Percentiles rank a stretch among this genome's conserved stretches.
Conservation (phyloP, 2,113 vertebrate species). For the cat (Felis catus) region DNA sequence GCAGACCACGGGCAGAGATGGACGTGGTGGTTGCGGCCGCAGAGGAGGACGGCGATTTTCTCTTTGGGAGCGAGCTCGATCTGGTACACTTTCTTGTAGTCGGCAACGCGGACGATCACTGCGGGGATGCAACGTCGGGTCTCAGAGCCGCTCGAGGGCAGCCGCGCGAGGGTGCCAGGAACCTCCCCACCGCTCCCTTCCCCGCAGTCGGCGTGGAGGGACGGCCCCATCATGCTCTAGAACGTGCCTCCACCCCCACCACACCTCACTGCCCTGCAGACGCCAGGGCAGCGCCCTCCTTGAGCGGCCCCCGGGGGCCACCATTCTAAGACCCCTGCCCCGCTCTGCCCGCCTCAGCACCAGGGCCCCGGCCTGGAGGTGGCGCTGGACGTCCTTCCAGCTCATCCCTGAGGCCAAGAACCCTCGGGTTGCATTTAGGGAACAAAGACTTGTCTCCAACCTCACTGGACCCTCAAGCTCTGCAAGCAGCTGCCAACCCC, state of each 20-base stretch:
- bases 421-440: rapidly evolving
- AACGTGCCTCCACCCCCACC: not conserved
- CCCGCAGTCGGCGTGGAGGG: not conserved
- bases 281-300: not conserved
- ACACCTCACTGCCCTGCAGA: not conserved
- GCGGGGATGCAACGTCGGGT: not conserved
- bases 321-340: rapidly evolving
- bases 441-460: no score
- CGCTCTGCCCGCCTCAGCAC: no score
- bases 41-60: conserved; percentile 91
- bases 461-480: rapidly evolving
- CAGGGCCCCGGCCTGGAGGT: not conserved
- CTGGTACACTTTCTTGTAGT: conserved; percentile 97
- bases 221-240: no score
- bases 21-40: conserved; percentile 94
- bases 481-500: rapidly evolving
- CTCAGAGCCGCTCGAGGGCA: not conserved
- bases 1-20: conserved; percentile 93
- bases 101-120: conserved; percentile 96
- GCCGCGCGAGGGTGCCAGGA: rapidly evolving
- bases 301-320: not conserved
- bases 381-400: not conserved
- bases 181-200: not conserved
- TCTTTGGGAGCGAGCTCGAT: conserved; percentile 94
- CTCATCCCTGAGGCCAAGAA: not conserved